Base-by-base conservation (phyloP, 92 coral and sea anemone species). In the Parazoanthus atlanticus region DNA sequence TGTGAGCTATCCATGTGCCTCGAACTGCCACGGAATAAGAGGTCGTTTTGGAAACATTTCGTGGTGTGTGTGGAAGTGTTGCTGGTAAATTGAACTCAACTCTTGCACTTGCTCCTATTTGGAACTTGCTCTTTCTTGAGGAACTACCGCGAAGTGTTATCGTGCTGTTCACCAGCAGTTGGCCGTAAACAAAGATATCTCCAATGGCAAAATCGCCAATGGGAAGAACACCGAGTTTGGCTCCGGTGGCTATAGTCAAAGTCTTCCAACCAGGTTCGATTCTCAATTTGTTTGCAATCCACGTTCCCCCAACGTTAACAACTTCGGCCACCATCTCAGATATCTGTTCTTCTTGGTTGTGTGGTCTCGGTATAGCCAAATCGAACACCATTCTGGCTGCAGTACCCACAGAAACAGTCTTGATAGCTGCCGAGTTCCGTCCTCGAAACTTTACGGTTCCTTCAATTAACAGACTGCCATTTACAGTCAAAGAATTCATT, bases 241-340 rank as follows among this genome's bases (percentile, higher is more conserved):
- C 98, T 54, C 92, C 73, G 41, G 90, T 65, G 71, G 77, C 90
- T 29, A 95, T 61, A 25, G 93, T 88, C 33, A 95, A 90, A 8
- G 88, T 85, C 69, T 89, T 89, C 96, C 98, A 95, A 16, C 98
- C 98, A 15, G 93, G 93, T 66, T 90, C 88, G 64, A 95, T 95
- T 32, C 88, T 90, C 0, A 95, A 92, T 74, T 86, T 95, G 52
- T 86, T 90, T 12, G 94, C 88, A 12, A 90, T 70, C 90, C 95
- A 86, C 17, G 79, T 85, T 28, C 98, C 98, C 49, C 80, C 89
- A 31, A 95, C 88, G 46, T 72, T 82, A 74, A 93, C 94, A 40
- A 46, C 79, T 74, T 95, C 93, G 1, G 96, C 98, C 41, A 90
- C 31, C 85, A 81, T 81, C 74, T 61, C 73, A 33, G 85, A 81